Evolutionary conservation across 2,797 vertebrate species (phyloP).

Genomic region (Lepidocolaptes lacrymiger): DNA sequence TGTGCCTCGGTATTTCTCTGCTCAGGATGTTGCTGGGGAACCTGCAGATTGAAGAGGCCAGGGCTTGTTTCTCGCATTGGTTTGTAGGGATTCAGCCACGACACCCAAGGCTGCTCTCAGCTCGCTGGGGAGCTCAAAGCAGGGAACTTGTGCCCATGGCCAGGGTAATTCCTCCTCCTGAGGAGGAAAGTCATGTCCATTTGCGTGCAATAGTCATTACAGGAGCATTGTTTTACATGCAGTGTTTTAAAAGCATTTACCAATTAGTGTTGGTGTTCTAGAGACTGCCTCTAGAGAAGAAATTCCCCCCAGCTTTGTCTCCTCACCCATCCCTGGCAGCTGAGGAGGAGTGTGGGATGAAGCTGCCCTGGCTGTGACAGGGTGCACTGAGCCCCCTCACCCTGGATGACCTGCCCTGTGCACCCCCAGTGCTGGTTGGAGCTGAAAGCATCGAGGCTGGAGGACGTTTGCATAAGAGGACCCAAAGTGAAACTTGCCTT

Average conservation of each 20-base stretch:
- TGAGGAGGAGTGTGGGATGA: background rate
- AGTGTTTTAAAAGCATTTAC: background rate
- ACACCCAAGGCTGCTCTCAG: background rate
- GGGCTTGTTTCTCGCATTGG: background rate
- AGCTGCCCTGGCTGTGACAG: fast-evolving
- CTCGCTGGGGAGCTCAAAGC: fast-evolving
- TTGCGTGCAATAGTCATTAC: background rate
- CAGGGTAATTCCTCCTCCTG: background rate
- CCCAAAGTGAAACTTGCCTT: background rate
- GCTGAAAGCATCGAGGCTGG: background rate
- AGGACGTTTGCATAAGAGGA: background rate
- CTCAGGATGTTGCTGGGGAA: background rate
- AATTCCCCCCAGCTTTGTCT: background rate
- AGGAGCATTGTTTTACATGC: background rate
- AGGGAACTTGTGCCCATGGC: background rate
- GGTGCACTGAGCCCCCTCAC: background rate
- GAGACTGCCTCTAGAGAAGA: background rate
- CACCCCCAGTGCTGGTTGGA: background rate
- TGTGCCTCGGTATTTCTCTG: background rate
- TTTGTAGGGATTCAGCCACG: background rate
- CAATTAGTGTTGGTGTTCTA: background rate
- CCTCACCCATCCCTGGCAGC: background rate
- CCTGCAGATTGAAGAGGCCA: background rate
- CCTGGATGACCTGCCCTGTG: fast-evolving
- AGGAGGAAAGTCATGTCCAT: background rate